Evolutionary conservation across 2,888 invertebrate genomes (phyloP).

Genomic region (Macrophya annulata): DNA sequence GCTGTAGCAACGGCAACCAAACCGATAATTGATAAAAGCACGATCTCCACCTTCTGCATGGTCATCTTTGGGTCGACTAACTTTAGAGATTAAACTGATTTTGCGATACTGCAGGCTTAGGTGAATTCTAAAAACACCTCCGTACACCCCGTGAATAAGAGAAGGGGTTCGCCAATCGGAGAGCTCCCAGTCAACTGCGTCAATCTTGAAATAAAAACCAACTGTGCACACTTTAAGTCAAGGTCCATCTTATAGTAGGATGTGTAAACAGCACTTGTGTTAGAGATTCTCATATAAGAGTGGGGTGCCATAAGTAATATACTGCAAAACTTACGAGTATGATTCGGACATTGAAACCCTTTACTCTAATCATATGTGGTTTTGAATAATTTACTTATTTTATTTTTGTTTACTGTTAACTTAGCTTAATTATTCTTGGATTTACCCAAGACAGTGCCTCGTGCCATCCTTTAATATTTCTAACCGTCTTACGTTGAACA

Average conservation of each 20-base stretch:
- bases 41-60: slow-evolving; percentile 63
- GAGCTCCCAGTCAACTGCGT: slow-evolving; percentile 33
- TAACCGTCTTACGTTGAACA: neutral
- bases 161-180: slow-evolving; percentile 56
- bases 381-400: slow-evolving; percentile 1
- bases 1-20: slow-evolving; percentile 60
- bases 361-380: neutral
- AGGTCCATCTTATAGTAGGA: slow-evolving; percentile 46
- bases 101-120: neutral
- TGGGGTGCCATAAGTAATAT: slow-evolving; percentile 7
- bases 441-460: neutral
- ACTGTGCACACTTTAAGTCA: slow-evolving; percentile 47
- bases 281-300: neutral
- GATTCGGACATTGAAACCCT: neutral
- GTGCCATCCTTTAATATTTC: neutral
- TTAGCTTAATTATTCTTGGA: neutral
- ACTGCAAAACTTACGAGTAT: slow-evolving; percentile 1
- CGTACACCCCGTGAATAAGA: slow-evolving; percentile 50
- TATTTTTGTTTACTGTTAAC: neutral
- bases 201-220: slow-evolving; percentile 48
- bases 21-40: slow-evolving; percentile 60
- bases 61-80: slow-evolving; percentile 70
- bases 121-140: slow-evolving; percentile 54
- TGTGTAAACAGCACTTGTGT: slow-evolving; percentile 1
- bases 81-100: slow-evolving; percentile 57